Evolutionary conservation across 1,140 invertebrate species (phyloP).

Genomic region (Drosophila kepulauana): DNA sequence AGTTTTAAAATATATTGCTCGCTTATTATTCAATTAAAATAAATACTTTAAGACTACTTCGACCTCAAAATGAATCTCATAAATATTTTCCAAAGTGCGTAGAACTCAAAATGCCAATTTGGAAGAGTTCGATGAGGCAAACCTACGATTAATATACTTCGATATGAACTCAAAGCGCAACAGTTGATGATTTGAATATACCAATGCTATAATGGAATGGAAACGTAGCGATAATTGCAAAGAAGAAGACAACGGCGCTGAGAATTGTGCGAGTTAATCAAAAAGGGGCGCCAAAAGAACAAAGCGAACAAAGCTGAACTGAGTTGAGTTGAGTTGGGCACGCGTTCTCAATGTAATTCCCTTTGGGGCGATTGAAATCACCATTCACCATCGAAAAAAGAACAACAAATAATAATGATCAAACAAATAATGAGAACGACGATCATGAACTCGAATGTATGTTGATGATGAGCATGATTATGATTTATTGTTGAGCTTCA

Average conservation of each 20-base stretch:
- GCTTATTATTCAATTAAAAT: too few species aligned
- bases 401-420: neutral
- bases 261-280: neutral
- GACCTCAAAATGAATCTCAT: too few species aligned
- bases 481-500: constrained; percentile 43
- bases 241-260: neutral
- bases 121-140: neutral
- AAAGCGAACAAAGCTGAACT: neutral
- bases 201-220: neutral
- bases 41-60: too few species aligned
- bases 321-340: too few species aligned
- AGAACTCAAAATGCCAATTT: neutral
- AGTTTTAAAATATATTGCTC: too few species aligned
- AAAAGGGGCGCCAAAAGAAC: neutral
- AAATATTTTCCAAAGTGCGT: neutral
- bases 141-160: neutral
- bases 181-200: constrained; percentile 6
- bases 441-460: neutral
- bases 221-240: constrained; percentile 5
- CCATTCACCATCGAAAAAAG: too few species aligned
- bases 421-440: constrained; percentile 3
- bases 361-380: too few species aligned
- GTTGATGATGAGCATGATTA: neutral
- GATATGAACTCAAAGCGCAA: neutral
- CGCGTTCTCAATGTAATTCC: too few species aligned